A percentile compares a stretch with the other conserved stretches of the same genome.
Evolutionary conservation across 2,113 vertebrate species (phyloP).

Genomic region (Pardalotus punctatus): DNA sequence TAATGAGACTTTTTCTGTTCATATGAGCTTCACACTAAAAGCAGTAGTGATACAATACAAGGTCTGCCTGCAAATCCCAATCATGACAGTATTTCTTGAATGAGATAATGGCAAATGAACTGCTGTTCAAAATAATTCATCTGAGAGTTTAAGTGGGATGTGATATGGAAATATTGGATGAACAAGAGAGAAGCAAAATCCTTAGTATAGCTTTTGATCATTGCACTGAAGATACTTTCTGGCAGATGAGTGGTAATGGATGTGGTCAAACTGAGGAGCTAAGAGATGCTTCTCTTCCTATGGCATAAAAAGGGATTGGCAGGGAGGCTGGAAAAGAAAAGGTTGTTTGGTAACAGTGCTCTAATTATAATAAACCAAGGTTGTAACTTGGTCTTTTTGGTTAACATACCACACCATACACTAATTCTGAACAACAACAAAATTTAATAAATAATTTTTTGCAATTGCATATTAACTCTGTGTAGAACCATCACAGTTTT

Average conservation of each 20-base stretch:
- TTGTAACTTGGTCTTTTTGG: not conserved
- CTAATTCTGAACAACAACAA: not conserved
- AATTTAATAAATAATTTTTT: not conserved
- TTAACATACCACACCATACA: not conserved
- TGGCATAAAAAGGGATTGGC: not conserved
- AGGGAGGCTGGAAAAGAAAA: not conserved
- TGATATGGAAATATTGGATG: not conserved
- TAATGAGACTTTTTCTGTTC: not conserved
- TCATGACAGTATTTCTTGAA: not conserved
- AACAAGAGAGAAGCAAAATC: not conserved
- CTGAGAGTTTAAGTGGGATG: not conserved
- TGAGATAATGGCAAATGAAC: not conserved
- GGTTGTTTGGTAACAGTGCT: not conserved
- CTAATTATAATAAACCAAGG: not conserved
- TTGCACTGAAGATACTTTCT: not conserved
- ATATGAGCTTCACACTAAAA: not conserved
- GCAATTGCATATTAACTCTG: not conserved
- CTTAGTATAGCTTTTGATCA: not conserved
- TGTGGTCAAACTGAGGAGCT: not conserved
- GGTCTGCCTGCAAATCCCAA: constrained; percentile 8
- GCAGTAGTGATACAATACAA: not conserved
- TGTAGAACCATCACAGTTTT: not conserved
- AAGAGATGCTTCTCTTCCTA: not conserved
- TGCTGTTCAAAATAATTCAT: not conserved
- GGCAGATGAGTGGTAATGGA: not conserved